Base-by-base conservation (phyloP, 23 tunicate genomes). In the Oikopleura vanhoeffeni region DNA sequence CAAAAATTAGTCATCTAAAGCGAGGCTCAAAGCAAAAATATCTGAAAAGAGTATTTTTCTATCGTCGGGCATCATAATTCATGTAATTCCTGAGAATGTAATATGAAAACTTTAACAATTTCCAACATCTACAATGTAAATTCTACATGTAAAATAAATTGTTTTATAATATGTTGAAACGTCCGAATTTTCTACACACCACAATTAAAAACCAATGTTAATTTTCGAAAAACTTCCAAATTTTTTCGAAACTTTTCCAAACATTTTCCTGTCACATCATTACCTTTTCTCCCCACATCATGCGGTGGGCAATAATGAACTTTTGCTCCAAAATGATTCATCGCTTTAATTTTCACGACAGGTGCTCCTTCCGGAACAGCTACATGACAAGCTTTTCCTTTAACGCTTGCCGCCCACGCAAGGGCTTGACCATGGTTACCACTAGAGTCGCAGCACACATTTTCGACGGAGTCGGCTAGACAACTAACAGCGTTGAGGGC, bases 401-500 rank as follows among this genome's bases (percentile, higher is more conserved):
- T 30, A 32, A 18, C 35, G 27, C 4, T 71, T 28, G 38, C 79
- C 35, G 79, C 79, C 79, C 79, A 71, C 2, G 79, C 27, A 2
- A 71, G 30, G 3, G 79, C 86, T 67, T 85, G 86, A 0, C 86
- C 86, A 0, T 85, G 86, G 36, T 85, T 85, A 13, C 86, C 86
- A 85, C 83, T 60, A 28, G 82, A 57, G 39, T 85, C 86, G 28
- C 82, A 57, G 41, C 75, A 71, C 27, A 85, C 84, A 28, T 40
- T 39, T 24, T 40, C 36, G 79, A 71, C 79, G 27, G 33, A 71
- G 27, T 85, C 41, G 40, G 39, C 41, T 41, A 85, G 40, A n/a
- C 39, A 40, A 33, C 40, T 0, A 60, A 58, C 83, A 0, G 86
- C 83, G 67, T 85, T 85, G 24, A 75, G 39, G 3, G 86, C 86